Conservation (phyloP, 2,797 vertebrate species). For the Hydrophis major region DNA sequence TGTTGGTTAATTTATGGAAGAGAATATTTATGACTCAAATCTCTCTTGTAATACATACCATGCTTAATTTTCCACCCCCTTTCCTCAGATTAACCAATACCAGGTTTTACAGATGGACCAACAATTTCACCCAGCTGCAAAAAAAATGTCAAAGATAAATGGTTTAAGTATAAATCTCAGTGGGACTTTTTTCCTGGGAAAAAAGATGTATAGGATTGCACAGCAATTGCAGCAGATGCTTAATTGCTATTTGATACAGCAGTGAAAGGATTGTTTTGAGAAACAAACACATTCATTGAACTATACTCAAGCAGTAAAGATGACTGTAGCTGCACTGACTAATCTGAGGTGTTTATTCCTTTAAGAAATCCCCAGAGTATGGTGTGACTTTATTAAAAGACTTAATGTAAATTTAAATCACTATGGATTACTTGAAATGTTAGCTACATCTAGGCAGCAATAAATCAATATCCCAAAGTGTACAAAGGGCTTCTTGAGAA, state of each 20-base stretch:
- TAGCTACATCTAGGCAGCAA: conserved; percentile 52
- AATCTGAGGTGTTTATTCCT: conserved; percentile 28
- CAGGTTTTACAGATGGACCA: not conserved
- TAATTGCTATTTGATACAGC: not conserved
- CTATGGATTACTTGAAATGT: conserved; percentile 60
- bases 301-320: conserved; percentile 17
- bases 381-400: conserved; percentile 59
- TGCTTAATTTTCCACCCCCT: not conserved
- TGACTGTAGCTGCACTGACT: conserved; percentile 21
- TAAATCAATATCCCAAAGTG: conserved; percentile 63
- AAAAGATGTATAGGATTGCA: not conserved
- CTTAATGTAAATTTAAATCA: conserved; percentile 62
- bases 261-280: conserved; percentile 1
- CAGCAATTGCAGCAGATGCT: conserved; percentile 26
- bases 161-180: conserved; percentile 8
- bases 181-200: not conserved
- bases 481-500: conserved; percentile 36
- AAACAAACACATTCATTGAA: conserved; percentile 5
- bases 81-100: not conserved
- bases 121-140: not conserved
- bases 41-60: not conserved
- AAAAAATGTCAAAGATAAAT: conserved; percentile 25
- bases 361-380: conserved; percentile 48
- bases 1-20: not conserved
- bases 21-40: not conserved